Percentiles rank a stretch among this genome's conserved stretches.
Conservation (phyloP, 2,888 invertebrate genomes). For the Sthenelais limicola region DNA sequence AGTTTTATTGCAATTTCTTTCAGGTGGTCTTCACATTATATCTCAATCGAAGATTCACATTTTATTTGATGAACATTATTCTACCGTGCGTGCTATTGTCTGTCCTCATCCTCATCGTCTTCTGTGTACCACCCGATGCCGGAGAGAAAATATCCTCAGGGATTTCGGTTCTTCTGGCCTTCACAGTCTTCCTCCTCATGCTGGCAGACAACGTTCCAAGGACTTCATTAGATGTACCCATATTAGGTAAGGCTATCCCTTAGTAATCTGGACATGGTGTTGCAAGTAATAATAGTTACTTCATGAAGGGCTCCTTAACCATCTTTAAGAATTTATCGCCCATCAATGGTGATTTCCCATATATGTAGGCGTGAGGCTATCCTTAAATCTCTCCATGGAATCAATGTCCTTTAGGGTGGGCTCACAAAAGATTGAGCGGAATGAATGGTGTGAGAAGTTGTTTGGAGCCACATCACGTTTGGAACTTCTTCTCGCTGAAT, state of each 20-base stretch:
- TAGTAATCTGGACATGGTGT: background rate
- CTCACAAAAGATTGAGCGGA: too few species aligned
- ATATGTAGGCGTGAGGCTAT: too few species aligned
- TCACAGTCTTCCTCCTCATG: constrained; percentile 53
- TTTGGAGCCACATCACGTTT: too few species aligned
- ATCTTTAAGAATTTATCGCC: too few species aligned
- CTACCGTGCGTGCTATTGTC: constrained; percentile 50
- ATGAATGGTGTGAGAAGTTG: too few species aligned
- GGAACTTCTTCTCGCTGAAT: too few species aligned
- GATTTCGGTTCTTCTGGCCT: constrained; percentile 52
- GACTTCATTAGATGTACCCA: constrained; percentile 51
- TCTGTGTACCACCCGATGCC: constrained; percentile 44
- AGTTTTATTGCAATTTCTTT: too few species aligned
- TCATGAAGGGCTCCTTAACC: too few species aligned
- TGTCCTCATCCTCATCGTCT: constrained; percentile 50
- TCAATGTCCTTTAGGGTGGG: too few species aligned
- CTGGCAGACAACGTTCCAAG: constrained; percentile 51
- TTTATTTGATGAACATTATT: constrained; percentile 53
- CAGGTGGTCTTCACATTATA: constrained; percentile 48
- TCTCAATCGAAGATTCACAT: constrained; percentile 47
- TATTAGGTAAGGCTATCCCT: constrained; percentile 48
- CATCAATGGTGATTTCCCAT: too few species aligned
- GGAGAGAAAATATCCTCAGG: constrained; percentile 52
- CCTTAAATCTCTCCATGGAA: too few species aligned
- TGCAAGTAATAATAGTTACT: too few species aligned